A percentile compares a stretch with the other conserved stretches of the same genome.
Conservation (phyloP, 2,113 vertebrate species). For the Nibea coibor region DNA sequence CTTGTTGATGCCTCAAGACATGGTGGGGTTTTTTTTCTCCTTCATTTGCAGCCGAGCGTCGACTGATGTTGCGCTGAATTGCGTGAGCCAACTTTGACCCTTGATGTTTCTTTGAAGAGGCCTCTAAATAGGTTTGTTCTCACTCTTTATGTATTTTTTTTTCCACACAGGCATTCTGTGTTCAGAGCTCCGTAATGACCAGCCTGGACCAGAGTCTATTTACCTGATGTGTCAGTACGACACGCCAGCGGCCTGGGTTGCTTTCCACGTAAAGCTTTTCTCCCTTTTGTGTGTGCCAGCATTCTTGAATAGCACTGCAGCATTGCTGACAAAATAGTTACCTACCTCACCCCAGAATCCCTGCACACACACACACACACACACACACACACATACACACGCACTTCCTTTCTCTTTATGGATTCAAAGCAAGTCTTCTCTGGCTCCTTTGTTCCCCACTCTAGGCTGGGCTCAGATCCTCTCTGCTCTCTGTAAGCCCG, state of each 20-base stretch:
- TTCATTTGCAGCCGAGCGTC: conserved; percentile 50
- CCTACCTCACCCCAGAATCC: conserved; percentile 60
- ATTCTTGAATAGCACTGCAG: conserved; percentile 69
- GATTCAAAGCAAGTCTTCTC: conserved; percentile 74
- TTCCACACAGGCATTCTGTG: background rate
- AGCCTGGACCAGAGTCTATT: conserved; percentile 32
- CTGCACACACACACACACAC: conserved; percentile 24
- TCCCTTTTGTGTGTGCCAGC: conserved; percentile 54
- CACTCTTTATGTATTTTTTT: background rate
- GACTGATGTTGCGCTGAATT: conserved; percentile 70
- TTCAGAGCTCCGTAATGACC: conserved; percentile 34
- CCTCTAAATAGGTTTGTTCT: conserved; percentile 44
- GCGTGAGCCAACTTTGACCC: conserved; percentile 75
- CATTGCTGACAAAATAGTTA: conserved; percentile 77
- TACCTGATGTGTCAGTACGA: conserved; percentile 52
- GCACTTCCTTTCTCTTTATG: conserved; percentile 59
- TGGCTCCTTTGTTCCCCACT: conserved; percentile 78
- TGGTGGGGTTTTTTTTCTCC: conserved; percentile 32
- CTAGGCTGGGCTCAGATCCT: conserved; percentile 81
- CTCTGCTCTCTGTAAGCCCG: conserved; percentile 73
- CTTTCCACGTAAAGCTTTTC: conserved; percentile 42
- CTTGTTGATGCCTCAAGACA: conserved; percentile 78
- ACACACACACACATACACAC: conserved; percentile 11
- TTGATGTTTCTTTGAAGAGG: conserved; percentile 71
- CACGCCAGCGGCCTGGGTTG: conserved; percentile 34